These are phyloP conservation scores for Agonopterix alstromeriana DNA, from an alignment of 2,888 invertebrate species.

Conservation along the genomic window DNA sequence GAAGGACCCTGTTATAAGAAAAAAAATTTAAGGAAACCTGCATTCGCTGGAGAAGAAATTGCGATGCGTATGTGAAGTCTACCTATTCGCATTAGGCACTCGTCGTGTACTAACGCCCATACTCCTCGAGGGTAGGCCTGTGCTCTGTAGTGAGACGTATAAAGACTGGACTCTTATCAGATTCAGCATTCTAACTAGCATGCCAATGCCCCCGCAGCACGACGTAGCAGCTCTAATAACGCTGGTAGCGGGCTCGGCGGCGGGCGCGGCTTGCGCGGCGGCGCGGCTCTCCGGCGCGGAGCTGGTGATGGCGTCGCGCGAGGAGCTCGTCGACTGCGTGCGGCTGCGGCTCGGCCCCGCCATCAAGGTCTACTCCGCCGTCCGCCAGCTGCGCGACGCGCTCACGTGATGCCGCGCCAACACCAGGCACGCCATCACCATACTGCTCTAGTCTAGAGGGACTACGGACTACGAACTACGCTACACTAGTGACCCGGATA, in stretches of 20 bases:
- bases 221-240: conserved; percentile 44
- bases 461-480: no score
- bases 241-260: conserved; percentile 43
- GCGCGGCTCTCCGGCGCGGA: conserved; percentile 87
- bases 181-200: no score
- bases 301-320: conserved; percentile 84
- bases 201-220: conserved; percentile 33
- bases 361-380: conserved; percentile 59
- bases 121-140: no score
- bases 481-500: neutral
- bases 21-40: no score
- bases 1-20: no score
- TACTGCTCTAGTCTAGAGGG: neutral
- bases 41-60: no score
- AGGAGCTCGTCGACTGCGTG: conserved; percentile 82
- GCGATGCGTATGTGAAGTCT: no score
- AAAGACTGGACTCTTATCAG: no score
- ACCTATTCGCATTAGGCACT: no score
- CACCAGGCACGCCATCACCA: neutral
- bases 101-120: no score
- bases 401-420: conserved; percentile 24
- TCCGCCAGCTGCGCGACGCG: conserved; percentile 43
- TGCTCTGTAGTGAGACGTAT: no score
- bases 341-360: conserved; percentile 87
- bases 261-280: conserved; percentile 39